Conservation (phyloP, 1,140 invertebrate genomes). For the Drosophila ironensis region DNA sequence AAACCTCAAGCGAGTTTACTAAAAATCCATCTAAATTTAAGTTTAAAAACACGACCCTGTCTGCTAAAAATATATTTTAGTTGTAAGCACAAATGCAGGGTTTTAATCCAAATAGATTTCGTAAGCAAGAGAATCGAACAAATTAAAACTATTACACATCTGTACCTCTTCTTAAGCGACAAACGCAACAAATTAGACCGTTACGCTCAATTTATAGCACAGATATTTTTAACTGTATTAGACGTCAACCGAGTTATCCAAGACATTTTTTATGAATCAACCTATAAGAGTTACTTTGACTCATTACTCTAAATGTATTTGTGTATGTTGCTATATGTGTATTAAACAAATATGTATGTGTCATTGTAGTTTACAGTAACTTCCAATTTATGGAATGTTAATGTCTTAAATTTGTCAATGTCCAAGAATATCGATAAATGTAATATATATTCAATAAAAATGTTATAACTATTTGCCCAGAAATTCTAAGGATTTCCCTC, state of each 20-base stretch:
- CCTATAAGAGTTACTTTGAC: constrained; percentile 30
- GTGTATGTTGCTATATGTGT: constrained; percentile 77
- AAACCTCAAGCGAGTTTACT: constrained; percentile 37
- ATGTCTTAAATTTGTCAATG: constrained; percentile 59
- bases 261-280: constrained; percentile 24
- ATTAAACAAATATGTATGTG: constrained; percentile 48
- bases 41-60: constrained; percentile 32
- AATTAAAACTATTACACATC: constrained; percentile 40
- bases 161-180: constrained; percentile 58
- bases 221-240: constrained; percentile 32
- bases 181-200: constrained; percentile 50
- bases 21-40: constrained; percentile 20
- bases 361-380: constrained; percentile 40
- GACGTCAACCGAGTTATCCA: constrained; percentile 1
- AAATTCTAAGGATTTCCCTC: too few relatives aligned
- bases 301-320: constrained; percentile 54
- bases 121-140: constrained; percentile 26
- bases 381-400: constrained; percentile 58
- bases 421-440: constrained; percentile 54
- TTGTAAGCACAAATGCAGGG: constrained; percentile 30
- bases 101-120: constrained; percentile 47
- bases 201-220: constrained; percentile 59
- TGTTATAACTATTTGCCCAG: constrained; percentile 42
- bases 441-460: constrained; percentile 67
- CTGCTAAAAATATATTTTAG: constrained; percentile 58